phyloP scores from a whole-genome alignment of 2,888 invertebrate species.

The Chironomus riparius region DNA sequence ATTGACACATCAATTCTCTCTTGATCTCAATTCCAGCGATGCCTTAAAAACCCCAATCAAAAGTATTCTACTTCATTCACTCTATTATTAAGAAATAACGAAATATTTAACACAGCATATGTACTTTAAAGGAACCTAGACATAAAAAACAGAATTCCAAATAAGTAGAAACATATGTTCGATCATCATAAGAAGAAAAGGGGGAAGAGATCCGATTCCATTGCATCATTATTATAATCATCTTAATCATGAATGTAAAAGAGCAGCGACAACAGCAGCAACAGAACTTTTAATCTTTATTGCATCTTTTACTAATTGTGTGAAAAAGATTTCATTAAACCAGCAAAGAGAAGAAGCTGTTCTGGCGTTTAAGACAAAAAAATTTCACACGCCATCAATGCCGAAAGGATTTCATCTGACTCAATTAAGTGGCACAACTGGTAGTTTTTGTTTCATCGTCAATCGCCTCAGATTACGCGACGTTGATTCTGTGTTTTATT shows the following conservation, averaged over 20 bases:
- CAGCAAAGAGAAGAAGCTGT: neutral
- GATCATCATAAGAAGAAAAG: neutral
- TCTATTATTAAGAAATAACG: too few relatives aligned
- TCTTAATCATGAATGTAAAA: neutral
- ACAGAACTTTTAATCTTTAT: constrained; percentile 10
- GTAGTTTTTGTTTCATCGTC: neutral
- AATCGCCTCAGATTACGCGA: constrained; percentile 9
- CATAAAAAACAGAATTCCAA: too few relatives aligned
- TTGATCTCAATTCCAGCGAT: too few relatives aligned
- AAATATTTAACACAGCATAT: too few relatives aligned
- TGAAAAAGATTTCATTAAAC: neutral
- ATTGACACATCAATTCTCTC: too few relatives aligned
- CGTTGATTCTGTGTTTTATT: neutral
- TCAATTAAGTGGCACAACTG: neutral
- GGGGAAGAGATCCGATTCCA: neutral
- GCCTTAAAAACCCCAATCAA: too few relatives aligned
- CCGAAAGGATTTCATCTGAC: neutral
- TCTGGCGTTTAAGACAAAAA: neutral
- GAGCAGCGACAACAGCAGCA: neutral
- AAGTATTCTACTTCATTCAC: too few relatives aligned
- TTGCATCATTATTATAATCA: neutral
- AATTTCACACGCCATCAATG: too few relatives aligned
- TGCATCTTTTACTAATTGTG: constrained; percentile 14
- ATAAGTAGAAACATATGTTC: constrained; percentile 11
- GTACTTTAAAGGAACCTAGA: too few relatives aligned